Evolutionary conservation across 1,140 invertebrate genomes (phyloP), one percentile per base, ranked within the genome.

Genomic region (Aphelenchoides besseyi): DNA sequence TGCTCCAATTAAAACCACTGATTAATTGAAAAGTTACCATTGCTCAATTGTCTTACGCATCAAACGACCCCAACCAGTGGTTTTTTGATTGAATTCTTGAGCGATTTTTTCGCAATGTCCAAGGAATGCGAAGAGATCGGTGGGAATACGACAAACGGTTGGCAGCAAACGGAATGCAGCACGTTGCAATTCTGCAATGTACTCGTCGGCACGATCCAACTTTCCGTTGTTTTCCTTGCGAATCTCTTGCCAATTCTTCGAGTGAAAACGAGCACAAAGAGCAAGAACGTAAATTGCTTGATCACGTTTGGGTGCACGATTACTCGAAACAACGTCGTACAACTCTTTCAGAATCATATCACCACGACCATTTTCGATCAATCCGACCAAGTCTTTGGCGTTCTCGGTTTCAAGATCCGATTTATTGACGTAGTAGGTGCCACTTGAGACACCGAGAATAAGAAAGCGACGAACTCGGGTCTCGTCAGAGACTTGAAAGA

Each of bases 101-200:
- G 80, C n/a, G 35, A 82, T 69, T 29, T 68, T 81, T 77, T 74
- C 82, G 74, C 57, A 77, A 63, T 72, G 82, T 41, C 79, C 77
- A 28, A 86, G 70, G 57, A 86, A 86, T 52, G 77, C 70, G 70
- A 87, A 87, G 30, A 87, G 66, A 72, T 86, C 82, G 1, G 86
- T 86, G 9, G 86, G 86, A 28, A 85, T 87, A 29, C 85, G 76
- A 66, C 85, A 86, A 0, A 86, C 81, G 23, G 16, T 41, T 26
- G n/a, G 33, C 29, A 55, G 9, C 36, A 28, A 28, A 32, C 3
- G 9, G 9, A 82, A 33, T 29, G 79, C 77, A 29, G 72, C 26
- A 9, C 53, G 35, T 26, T 79, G 72, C 0, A 81, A 68, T 9
- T 53, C 41, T 8, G 28, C 16, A 28, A 73, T 59, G 63, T 81